Percentiles rank a stretch among this genome's conserved stretches.
Evolutionary conservation across 1,140 invertebrate genomes (phyloP).

Genomic region (Aphelinus certus): DNA sequence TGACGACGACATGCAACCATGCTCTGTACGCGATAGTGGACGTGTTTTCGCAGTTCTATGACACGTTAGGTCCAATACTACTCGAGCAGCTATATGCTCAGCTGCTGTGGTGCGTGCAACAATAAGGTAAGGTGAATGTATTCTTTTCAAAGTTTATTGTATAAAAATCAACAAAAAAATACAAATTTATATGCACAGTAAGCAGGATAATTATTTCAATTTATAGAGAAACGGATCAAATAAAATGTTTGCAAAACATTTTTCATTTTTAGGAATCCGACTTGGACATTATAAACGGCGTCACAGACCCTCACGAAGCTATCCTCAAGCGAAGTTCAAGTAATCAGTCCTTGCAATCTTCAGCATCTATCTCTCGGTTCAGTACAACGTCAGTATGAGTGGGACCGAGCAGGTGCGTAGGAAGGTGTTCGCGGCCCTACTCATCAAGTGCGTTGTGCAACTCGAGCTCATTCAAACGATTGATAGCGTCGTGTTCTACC

Average conservation of each 20-base stretch:
- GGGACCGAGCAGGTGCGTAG: conserved; percentile 48
- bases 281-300: conserved; percentile 69
- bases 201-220: too few species aligned
- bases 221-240: too few species aligned
- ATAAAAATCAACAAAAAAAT: too few species aligned
- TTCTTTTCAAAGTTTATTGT: too few species aligned
- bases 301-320: conserved; percentile 61
- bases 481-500: conserved; percentile 98
- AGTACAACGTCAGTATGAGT: conserved; percentile 59
- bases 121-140: conserved; percentile 95
- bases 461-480: conserved; percentile 98
- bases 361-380: too few species aligned
- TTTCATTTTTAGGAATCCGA: conserved; percentile 63
- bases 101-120: conserved; percentile 96
- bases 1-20: conserved; percentile 99
- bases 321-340: conserved; percentile 74
- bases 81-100: conserved; percentile 92
- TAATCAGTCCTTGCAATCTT: too few species aligned
- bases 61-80: conserved; percentile 86
- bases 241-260: too few species aligned
- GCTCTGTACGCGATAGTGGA: conserved; percentile 98
- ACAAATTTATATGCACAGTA: too few species aligned
- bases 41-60: conserved; percentile 98
- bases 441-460: conserved; percentile 97
- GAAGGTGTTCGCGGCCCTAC: conserved; percentile 74